A percentile compares a stretch with the other conserved stretches of the same genome.
These are phyloP conservation scores for Puntigrus tetrazona DNA, from an alignment of 2,113 vertebrate genomes.

Conservation along the genomic window DNA sequence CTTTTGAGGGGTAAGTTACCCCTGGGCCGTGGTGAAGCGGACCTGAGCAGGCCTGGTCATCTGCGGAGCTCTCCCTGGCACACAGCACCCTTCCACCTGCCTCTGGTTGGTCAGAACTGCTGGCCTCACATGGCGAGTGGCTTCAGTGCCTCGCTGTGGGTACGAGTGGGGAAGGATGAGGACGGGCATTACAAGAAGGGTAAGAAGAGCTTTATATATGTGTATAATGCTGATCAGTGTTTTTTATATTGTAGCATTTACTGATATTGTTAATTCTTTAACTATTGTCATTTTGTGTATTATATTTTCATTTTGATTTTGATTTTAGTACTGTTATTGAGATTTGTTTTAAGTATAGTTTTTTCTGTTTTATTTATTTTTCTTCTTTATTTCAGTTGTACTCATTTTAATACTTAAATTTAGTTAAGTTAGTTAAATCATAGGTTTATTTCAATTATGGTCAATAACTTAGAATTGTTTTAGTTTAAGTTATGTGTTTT, in stretches of 20 bases:
- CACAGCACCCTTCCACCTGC: constrained; percentile 87
- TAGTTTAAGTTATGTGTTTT: too few species aligned
- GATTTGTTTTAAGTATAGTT: too few species aligned
- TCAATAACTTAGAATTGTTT: too few species aligned
- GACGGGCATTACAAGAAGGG: constrained; percentile 67
- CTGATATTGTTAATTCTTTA: background rate
- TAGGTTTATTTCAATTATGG: too few species aligned
- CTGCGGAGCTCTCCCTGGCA: constrained; percentile 89
- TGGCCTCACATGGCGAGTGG: constrained; percentile 97
- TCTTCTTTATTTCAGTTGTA: background rate
- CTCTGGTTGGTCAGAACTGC: constrained; percentile 92
- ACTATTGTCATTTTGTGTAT: background rate
- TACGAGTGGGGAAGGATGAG: constrained; percentile 73
- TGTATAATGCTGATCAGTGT: background rate
- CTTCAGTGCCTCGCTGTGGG: constrained; percentile 92
- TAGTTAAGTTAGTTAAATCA: too few species aligned
- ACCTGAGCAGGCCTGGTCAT: constrained; percentile 66
- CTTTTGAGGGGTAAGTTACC: constrained; percentile 76
- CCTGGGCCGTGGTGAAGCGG: constrained; percentile 70
- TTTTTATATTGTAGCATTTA: background rate
- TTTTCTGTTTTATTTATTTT: too few species aligned
- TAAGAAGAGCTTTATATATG: constrained; percentile 48
- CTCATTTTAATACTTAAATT: too few species aligned
- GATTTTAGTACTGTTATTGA: background rate
- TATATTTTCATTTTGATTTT: background rate